Percentiles rank a stretch among this genome's conserved stretches.
phyloP scores from a whole-genome alignment of 2,888 invertebrate genomes.

The Brenthis hecate region DNA sequence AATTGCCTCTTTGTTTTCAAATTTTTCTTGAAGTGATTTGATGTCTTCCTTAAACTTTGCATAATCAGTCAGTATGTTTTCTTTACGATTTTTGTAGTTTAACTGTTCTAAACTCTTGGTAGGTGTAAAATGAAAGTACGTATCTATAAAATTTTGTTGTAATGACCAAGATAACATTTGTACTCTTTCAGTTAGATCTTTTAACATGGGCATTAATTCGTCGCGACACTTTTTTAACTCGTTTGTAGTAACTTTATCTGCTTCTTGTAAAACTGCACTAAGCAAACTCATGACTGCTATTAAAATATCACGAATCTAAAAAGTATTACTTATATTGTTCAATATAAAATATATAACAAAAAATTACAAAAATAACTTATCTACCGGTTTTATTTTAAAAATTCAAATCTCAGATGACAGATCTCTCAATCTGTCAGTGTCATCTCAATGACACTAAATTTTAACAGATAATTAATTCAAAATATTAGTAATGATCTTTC shows the following conservation, averaged over 20 bases:
- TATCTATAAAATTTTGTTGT: slow-evolving; percentile 69
- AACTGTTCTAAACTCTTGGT: slow-evolving; percentile 72
- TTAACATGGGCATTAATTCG: slow-evolving; percentile 56
- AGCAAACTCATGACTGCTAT: slow-evolving; percentile 65
- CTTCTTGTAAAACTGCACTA: slow-evolving; percentile 67
- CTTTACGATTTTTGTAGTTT: slow-evolving; percentile 66
- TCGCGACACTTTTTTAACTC: slow-evolving; percentile 63
- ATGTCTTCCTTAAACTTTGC: slow-evolving; percentile 50
- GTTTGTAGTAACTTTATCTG: slow-evolving; percentile 58
- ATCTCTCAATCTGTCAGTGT: background rate
- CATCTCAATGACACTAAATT: background rate
- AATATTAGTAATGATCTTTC: no score
- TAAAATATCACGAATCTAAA: background rate
- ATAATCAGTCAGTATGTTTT: slow-evolving; percentile 58
- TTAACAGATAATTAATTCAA: background rate
- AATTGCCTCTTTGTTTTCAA: slow-evolving; percentile 45
- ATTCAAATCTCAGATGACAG: slow-evolving; percentile 6
- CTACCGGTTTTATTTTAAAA: slow-evolving; percentile 15
- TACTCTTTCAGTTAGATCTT: slow-evolving; percentile 64
- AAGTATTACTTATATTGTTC: background rate
- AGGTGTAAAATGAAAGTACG: slow-evolving; percentile 61
- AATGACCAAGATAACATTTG: slow-evolving; percentile 70
- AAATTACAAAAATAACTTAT: background rate
- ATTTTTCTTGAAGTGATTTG: slow-evolving; percentile 50
- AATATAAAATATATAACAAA: background rate